Evolutionary conservation across 2,888 invertebrate genomes (phyloP).

Genomic region (Eupithecia exiguata): DNA sequence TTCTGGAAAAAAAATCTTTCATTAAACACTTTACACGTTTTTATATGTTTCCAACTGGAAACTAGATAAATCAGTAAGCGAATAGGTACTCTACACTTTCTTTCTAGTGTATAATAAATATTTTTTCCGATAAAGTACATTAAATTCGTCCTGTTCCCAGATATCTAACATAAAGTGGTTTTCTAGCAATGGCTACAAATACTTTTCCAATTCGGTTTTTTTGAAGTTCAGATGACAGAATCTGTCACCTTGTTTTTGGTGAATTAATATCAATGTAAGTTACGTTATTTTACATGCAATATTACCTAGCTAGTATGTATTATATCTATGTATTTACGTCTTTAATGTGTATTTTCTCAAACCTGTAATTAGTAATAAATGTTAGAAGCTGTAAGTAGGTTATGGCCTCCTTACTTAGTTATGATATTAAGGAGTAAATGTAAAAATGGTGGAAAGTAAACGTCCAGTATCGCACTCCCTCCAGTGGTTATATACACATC

Average conservation of each 20-base stretch:
- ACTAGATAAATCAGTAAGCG: too few species aligned
- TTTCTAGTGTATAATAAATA: not conserved
- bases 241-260: not conserved
- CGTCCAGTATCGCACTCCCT: constrained; percentile 84
- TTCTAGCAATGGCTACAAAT: not conserved
- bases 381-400: constrained; percentile 43
- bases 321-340: not conserved
- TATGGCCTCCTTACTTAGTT: constrained; percentile 31
- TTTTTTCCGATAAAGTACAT: not conserved
- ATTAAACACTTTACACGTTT: not conserved
- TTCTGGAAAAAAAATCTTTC: not conserved
- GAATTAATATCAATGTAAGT: not conserved
- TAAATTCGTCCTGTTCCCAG: not conserved
- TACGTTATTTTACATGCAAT: not conserved
- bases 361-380: constrained; percentile 36
- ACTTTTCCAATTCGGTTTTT: not conserved
- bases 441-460: constrained; percentile 72
- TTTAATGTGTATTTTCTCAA: constrained; percentile 28
- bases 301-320: not conserved
- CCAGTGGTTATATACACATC: constrained; percentile 80
- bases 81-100: not conserved
- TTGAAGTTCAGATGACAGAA: not conserved
- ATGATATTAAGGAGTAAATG: constrained; percentile 53
- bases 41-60: not conserved
- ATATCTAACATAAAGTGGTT: not conserved